Conservation (phyloP, 2,888 invertebrate genomes). For the Microctonus hyperodae region DNA sequence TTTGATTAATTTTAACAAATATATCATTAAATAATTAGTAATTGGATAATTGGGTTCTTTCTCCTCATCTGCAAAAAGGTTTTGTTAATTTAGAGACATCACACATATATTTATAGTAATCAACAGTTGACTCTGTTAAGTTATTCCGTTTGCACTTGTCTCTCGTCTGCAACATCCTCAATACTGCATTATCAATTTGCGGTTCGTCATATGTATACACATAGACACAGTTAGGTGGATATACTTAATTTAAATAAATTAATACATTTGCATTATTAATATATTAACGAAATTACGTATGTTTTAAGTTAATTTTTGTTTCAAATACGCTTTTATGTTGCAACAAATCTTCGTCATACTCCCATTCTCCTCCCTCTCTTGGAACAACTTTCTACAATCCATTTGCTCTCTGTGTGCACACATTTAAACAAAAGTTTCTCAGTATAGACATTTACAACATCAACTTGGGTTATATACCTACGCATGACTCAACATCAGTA, state of each 20-base stretch:
- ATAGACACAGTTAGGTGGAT: not conserved
- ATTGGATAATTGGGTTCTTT: not conserved
- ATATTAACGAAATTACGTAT: not conserved
- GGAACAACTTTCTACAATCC: slow-evolving; percentile 1
- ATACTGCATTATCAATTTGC: not conserved
- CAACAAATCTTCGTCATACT: not conserved
- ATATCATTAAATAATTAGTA: slow-evolving; percentile 12
- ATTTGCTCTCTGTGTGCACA: not conserved
- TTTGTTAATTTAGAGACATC: not conserved
- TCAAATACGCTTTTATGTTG: not conserved
- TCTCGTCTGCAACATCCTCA: no score
- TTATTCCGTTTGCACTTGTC: not conserved
- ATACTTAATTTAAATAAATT: no score
- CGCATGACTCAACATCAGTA: slow-evolving; percentile 4
- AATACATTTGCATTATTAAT: no score
- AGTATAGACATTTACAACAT: not conserved
- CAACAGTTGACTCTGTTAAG: slow-evolving; percentile 8
- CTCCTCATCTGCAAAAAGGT: not conserved
- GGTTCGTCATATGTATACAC: not conserved
- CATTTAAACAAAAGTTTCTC: not conserved
- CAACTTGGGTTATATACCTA: not conserved
- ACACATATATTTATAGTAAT: slow-evolving; percentile 14
- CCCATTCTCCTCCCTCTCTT: not conserved
- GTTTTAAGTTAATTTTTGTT: not conserved
- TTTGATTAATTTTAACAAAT: not conserved